Percentiles rank a stretch among this genome's conserved stretches.
Evolutionary conservation across 2,888 invertebrate species (phyloP).

Genomic region (Proisotoma minuta): DNA sequence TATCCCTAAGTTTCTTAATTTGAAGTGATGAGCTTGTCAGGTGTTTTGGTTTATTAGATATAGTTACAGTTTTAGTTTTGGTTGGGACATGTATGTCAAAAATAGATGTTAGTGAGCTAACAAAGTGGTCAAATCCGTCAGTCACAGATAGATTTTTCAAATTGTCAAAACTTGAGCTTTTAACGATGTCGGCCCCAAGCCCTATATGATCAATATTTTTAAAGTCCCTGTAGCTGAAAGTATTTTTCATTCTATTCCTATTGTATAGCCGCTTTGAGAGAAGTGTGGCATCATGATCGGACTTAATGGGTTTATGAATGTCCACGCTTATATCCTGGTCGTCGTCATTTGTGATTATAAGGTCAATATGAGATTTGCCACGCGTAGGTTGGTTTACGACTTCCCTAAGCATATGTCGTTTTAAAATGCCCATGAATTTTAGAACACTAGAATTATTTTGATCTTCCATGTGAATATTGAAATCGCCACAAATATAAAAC

Average conservation of each 20-base stretch:
- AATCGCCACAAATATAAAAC: constrained; percentile 4
- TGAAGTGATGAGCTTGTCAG: neutral
- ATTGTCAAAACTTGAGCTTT: neutral
- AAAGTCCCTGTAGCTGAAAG: neutral
- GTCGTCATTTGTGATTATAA: constrained; percentile 4
- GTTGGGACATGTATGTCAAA: constrained; percentile 1
- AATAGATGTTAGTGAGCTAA: neutral
- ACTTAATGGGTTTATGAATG: neutral
- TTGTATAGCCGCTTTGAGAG: neutral
- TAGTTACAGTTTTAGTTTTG: neutral
- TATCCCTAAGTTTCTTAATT: neutral
- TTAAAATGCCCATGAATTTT: neutral
- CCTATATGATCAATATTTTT: neutral
- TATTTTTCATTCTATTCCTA: constrained; percentile 7
- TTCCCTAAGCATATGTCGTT: neutral
- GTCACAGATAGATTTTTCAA: neutral
- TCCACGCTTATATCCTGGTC: neutral
- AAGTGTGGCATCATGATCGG: neutral
- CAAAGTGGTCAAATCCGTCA: neutral
- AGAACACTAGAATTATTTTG: neutral
- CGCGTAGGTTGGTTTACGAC: neutral
- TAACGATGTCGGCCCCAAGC: neutral
- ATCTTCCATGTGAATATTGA: constrained; percentile 8
- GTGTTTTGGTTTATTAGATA: neutral
- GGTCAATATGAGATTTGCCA: neutral